These are phyloP conservation scores for Resseliella maxima DNA, from an alignment of 2,888 invertebrate species.

Conservation along the genomic window DNA sequence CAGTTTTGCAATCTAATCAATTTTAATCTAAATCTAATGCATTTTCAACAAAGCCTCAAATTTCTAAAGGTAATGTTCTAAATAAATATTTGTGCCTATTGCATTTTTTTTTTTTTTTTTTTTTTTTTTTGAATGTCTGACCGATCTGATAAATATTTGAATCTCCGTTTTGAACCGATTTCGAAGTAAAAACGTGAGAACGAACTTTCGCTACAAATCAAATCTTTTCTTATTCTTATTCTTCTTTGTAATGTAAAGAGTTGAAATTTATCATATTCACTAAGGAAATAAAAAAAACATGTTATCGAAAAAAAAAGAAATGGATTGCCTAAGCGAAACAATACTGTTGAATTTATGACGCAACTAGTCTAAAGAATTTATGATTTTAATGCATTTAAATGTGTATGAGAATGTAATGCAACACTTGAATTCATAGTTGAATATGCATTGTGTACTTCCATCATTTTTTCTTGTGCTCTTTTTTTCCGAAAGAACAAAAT, in stretches of 20 bases:
- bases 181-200: constrained; percentile 8
- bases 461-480: neutral
- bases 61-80: neutral
- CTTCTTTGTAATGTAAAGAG: neutral
- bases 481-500: too few species aligned
- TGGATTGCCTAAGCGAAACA: neutral
- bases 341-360: neutral
- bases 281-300: neutral
- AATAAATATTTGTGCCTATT: constrained; percentile 1
- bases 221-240: too few species aligned
- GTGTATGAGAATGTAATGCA: constrained; percentile 45
- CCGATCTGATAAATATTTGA: constrained; percentile 26
- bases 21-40: constrained; percentile 36
- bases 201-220: neutral
- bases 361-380: neutral
- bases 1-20: constrained; percentile 39
- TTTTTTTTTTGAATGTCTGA: neutral
- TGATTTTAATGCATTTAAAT: neutral
- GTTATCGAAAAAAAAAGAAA: neutral
- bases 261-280: neutral
- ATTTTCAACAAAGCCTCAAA: neutral
- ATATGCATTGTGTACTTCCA: neutral
- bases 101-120: too few species aligned
- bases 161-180: neutral
- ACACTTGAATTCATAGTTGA: constrained; percentile 12